These are phyloP conservation scores for Hydraecia micacea DNA, from an alignment of 2,888 invertebrate genomes.

Conservation along the genomic window DNA sequence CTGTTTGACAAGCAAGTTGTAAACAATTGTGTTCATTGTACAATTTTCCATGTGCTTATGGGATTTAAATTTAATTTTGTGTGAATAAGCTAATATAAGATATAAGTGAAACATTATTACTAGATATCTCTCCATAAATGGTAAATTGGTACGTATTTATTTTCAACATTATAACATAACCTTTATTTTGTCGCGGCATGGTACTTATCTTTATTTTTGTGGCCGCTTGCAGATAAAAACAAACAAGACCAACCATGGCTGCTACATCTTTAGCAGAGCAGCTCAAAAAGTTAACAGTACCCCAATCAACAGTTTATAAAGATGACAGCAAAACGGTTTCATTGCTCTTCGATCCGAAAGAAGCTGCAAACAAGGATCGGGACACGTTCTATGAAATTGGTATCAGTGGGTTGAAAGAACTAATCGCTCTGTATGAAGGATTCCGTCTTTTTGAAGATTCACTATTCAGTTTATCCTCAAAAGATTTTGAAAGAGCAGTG, in stretches of 20 bases:
- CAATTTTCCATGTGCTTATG: slow-evolving; percentile 37
- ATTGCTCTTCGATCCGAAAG: slow-evolving; percentile 96
- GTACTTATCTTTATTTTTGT: not conserved
- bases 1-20: slow-evolving; percentile 1
- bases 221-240: slow-evolving; percentile 32
- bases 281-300: slow-evolving; percentile 93
- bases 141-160: slow-evolving; percentile 25
- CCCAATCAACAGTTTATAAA: slow-evolving; percentile 92
- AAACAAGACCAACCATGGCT: slow-evolving; percentile 73
- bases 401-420: slow-evolving; percentile 95
- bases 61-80: not conserved
- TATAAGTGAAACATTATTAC: not conserved
- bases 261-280: slow-evolving; percentile 95
- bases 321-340: slow-evolving; percentile 94
- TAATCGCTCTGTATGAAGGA: slow-evolving; percentile 93
- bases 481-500: slow-evolving; percentile 95
- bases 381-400: slow-evolving; percentile 97
- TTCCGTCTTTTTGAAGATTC: slow-evolving; percentile 94
- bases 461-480: slow-evolving; percentile 94
- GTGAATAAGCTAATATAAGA: not conserved
- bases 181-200: slow-evolving; percentile 9
- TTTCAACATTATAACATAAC: slow-evolving; percentile 14
- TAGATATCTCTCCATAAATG: not conserved
- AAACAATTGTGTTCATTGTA: too few relatives aligned
- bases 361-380: slow-evolving; percentile 96